Conservation (phyloP, 2,113 vertebrate genomes). For the Etia nguti region DNA sequence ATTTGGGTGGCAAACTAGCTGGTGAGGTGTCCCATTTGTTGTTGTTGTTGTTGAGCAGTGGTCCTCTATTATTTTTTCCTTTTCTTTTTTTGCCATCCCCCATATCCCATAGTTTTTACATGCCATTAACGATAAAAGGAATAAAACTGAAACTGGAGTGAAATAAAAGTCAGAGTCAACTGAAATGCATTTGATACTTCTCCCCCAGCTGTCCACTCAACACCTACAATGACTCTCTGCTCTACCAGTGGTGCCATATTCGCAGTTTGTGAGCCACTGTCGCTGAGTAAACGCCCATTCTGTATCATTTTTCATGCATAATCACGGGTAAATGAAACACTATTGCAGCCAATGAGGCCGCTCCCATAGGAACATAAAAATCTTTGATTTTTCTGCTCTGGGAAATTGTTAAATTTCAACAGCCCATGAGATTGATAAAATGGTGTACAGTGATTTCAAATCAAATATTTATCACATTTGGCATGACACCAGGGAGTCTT, state of each 20-base stretch:
- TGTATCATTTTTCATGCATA: background rate
- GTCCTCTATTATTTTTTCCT: background rate
- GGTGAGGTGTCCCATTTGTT: background rate
- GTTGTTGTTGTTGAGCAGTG: background rate
- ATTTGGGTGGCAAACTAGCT: background rate
- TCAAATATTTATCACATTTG: background rate
- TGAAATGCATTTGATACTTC: background rate
- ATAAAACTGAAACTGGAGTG: background rate
- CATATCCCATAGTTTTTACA: background rate
- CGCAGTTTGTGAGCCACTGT: background rate
- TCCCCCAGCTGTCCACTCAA: background rate
- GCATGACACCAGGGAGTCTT: background rate
- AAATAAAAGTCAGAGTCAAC: background rate
- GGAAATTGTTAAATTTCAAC: background rate
- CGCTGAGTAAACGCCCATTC: background rate
- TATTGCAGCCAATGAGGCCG: background rate
- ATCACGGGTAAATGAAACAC: background rate
- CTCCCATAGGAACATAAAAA: background rate
- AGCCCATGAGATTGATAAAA: background rate
- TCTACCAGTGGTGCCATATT: background rate
- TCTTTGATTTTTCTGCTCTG: background rate
- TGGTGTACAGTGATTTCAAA: background rate
- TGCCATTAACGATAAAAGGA: background rate
- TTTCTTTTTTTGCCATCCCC: background rate
- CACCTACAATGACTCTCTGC: background rate